Conservation (phyloP, 2,113 vertebrate genomes). For the Prietella phreatophila region DNA sequence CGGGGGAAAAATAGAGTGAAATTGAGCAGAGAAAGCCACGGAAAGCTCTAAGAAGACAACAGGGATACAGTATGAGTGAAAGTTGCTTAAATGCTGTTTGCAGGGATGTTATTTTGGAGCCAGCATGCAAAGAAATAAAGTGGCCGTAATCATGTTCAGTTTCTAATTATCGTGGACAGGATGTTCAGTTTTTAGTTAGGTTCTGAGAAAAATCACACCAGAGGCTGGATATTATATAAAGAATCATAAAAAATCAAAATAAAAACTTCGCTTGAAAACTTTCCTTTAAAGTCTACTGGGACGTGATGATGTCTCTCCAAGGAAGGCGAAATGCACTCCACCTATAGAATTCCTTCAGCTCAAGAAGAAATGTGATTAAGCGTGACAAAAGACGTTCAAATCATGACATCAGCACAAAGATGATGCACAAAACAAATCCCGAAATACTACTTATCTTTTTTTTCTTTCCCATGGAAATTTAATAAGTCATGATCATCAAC, state of each 20-base stretch:
- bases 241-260: constrained; percentile 51
- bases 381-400: neutral
- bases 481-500: neutral
- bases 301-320: neutral
- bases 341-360: neutral
- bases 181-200: constrained; percentile 59
- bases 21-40: constrained; percentile 53
- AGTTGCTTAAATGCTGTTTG: constrained; percentile 65
- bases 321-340: neutral
- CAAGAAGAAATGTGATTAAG: neutral
- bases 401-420: neutral
- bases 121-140: constrained; percentile 60
- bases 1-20: constrained; percentile 44
- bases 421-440: neutral
- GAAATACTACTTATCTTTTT: neutral
- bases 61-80: constrained; percentile 56
- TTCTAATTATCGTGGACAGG: constrained; percentile 53
- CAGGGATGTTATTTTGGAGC: constrained; percentile 57
- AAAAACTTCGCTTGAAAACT: constrained; percentile 57
- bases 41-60: constrained; percentile 42
- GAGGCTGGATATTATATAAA: constrained; percentile 64
- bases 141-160: constrained; percentile 60
- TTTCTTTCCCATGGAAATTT: too few species aligned
- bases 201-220: constrained; percentile 54
- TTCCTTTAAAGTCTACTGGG: constrained; percentile 57